phyloP scores from a whole-genome alignment of 2,888 invertebrate species.

The Rhagium mordax region DNA sequence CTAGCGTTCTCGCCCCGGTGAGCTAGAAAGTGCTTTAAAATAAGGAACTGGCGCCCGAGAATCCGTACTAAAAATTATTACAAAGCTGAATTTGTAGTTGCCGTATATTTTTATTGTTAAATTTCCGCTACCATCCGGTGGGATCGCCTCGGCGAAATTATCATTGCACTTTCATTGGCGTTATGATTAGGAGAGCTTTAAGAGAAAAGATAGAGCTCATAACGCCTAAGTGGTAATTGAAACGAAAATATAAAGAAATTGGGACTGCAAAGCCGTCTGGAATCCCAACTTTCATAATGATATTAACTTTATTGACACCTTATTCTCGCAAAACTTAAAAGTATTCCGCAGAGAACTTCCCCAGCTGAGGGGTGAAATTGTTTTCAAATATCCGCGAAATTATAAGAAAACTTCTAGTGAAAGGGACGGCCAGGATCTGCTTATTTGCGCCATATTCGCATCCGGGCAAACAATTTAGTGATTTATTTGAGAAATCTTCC shows the following conservation, averaged over 20 bases:
- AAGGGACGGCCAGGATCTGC: conserved; percentile 39
- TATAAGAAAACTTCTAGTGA: conserved; percentile 39
- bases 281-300: conserved; percentile 40
- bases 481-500: conserved; percentile 51
- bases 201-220: neutral
- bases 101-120: too few species aligned
- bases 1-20: too few species aligned
- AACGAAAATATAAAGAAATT: conserved; percentile 37
- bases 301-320: conserved; percentile 46
- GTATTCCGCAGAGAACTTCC: conserved; percentile 26
- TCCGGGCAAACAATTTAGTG: conserved; percentile 52
- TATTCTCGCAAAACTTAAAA: conserved; percentile 42
- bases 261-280: conserved; percentile 18
- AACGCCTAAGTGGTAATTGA: conserved; percentile 18
- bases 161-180: neutral
- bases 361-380: conserved; percentile 18
- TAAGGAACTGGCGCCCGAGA: too few species aligned
- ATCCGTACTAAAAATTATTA: too few species aligned
- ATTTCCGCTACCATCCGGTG: neutral
- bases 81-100: too few species aligned
- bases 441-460: conserved; percentile 46
- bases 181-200: neutral
- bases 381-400: conserved; percentile 43
- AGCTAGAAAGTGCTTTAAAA: too few species aligned
- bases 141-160: neutral